Evolutionary conservation across 2,797 vertebrate genomes (phyloP).

Genomic region (Sebastiscus albofasciatus): DNA sequence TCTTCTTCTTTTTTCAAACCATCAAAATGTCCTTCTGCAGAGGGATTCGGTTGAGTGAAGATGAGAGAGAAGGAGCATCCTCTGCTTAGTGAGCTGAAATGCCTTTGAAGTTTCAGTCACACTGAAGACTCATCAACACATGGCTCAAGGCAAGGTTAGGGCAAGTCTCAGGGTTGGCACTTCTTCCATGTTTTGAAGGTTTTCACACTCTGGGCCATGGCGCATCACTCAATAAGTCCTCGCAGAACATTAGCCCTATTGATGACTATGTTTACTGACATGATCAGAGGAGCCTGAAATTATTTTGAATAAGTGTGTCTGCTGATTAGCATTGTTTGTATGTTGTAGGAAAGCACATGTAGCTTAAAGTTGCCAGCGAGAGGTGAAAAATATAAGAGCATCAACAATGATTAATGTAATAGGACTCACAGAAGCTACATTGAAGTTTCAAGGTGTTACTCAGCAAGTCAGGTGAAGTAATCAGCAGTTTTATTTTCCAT

Average conservation of each 20-base stretch:
- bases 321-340: conserved; percentile 8
- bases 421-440: neutral
- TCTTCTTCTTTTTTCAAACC: neutral
- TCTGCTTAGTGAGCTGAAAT: conserved; percentile 65
- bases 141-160: conserved; percentile 78
- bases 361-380: neutral
- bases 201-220: conserved; percentile 64
- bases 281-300: conserved; percentile 35
- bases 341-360: neutral
- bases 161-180: conserved; percentile 68
- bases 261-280: conserved; percentile 65
- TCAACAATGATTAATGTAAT: neutral
- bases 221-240: conserved; percentile 51
- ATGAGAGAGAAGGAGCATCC: conserved; percentile 73
- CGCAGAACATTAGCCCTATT: conserved; percentile 44
- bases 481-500: conserved; percentile 46
- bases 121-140: conserved; percentile 76
- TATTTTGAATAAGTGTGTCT: conserved; percentile 5
- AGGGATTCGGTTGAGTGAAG: conserved; percentile 60
- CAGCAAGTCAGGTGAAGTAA: conserved; percentile 33
- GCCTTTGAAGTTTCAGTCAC: conserved; percentile 80
- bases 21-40: conserved; percentile 68
- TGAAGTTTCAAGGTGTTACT: conserved; percentile 36
- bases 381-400: neutral
- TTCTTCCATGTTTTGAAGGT: conserved; percentile 69